These are phyloP conservation scores for Apocheima hispidaria DNA, from an alignment of 2,888 invertebrate genomes.

Conservation along the genomic window DNA sequence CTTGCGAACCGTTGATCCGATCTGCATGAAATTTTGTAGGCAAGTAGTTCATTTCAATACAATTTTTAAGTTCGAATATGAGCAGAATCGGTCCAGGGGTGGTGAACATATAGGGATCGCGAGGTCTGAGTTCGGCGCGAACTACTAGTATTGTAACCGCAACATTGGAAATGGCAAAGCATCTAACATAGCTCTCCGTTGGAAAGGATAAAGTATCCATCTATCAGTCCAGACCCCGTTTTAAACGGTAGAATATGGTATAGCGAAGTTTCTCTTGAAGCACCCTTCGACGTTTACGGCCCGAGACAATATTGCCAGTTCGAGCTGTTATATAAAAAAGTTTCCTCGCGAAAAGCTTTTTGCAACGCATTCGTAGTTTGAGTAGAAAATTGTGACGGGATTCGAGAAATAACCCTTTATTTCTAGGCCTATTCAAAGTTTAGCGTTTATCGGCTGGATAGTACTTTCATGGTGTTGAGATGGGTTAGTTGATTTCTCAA, in stretches of 20 bases:
- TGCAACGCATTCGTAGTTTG: constrained; percentile 36
- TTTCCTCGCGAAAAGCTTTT: constrained; percentile 39
- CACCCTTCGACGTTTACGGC: constrained; percentile 25
- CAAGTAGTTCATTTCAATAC: too few relatives aligned
- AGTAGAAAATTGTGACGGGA: constrained; percentile 50
- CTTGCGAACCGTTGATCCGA: too few relatives aligned
- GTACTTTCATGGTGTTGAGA: constrained; percentile 2
- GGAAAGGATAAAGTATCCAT: neutral
- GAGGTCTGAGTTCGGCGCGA: too few relatives aligned
- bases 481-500: constrained; percentile 19
- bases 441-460: constrained; percentile 10
- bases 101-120: too few relatives aligned
- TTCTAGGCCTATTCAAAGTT: constrained; percentile 26
- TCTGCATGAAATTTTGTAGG: too few relatives aligned
- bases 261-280: constrained; percentile 25
- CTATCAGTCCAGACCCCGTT: constrained; percentile 18
- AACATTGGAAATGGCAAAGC: neutral
- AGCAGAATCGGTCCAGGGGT: too few relatives aligned
- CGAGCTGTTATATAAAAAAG: constrained; percentile 46
- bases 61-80: too few relatives aligned
- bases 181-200: neutral
- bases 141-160: too few relatives aligned
- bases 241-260: constrained; percentile 29
- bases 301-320: constrained; percentile 42
- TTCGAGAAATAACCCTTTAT: constrained; percentile 36